Conservation (phyloP, 2,113 vertebrate genomes). For the Thalassarche chlororhynchos region DNA sequence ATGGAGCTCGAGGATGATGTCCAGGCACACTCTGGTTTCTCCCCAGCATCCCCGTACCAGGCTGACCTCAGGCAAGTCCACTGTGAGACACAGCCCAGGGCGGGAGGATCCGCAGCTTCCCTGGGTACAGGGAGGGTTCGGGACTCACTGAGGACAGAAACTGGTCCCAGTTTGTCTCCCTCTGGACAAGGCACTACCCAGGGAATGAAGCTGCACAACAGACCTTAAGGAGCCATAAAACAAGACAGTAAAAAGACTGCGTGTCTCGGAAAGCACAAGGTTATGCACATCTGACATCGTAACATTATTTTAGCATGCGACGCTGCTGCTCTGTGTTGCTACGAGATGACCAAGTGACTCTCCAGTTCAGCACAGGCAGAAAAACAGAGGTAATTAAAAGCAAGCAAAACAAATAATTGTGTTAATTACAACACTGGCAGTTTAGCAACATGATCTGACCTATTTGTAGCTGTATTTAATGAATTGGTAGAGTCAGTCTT, state of each 20-base stretch:
- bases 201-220: neutral
- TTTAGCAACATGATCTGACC: neutral
- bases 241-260: neutral
- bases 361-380: neutral
- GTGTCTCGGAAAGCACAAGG: neutral
- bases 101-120: neutral
- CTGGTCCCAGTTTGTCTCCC: neutral
- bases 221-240: neutral
- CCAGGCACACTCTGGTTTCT: neutral
- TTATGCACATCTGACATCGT: rapidly evolving
- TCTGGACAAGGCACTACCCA: neutral
- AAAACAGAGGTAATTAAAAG: neutral
- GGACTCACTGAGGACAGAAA: neutral
- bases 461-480: neutral
- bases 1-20: neutral
- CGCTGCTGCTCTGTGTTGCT: neutral
- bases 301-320: neutral
- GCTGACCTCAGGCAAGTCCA: neutral
- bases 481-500: neutral
- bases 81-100: rapidly evolving
- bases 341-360: neutral
- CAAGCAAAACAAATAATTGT: neutral
- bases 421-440: neutral
- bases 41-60: neutral
- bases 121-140: neutral